phyloP scores from a whole-genome alignment of 2,888 invertebrate species.

The Acanthosoma haemorrhoidale region DNA sequence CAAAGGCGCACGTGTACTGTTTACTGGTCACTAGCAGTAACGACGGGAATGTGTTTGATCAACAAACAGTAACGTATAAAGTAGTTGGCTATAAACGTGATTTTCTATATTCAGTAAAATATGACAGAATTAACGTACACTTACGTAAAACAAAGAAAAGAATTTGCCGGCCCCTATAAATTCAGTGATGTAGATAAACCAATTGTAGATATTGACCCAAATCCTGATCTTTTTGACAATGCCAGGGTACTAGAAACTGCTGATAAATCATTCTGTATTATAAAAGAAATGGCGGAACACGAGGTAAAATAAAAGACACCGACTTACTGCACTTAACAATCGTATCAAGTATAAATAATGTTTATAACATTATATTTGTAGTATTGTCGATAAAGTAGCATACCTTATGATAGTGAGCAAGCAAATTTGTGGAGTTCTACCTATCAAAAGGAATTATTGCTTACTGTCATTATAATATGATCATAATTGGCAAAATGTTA shows the following conservation, averaged over 20 bases:
- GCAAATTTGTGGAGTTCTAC: too few species aligned
- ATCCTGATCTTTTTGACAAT: conserved; percentile 57
- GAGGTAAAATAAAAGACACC: conserved; percentile 50
- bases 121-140: conserved; percentile 52
- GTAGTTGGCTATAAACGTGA: background rate
- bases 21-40: too few species aligned
- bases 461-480: too few species aligned
- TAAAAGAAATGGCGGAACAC: conserved; percentile 56
- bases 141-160: conserved; percentile 63
- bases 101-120: background rate
- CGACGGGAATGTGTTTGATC: too few species aligned
- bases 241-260: conserved; percentile 60
- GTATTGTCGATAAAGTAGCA: too few species aligned
- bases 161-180: conserved; percentile 65
- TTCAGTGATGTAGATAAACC: conserved; percentile 60
- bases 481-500: background rate
- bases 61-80: too few species aligned
- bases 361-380: background rate
- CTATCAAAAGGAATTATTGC: too few species aligned
- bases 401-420: too few species aligned
- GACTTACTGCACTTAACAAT: background rate
- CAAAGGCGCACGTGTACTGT: too few species aligned
- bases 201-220: conserved; percentile 44
- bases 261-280: conserved; percentile 58
- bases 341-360: background rate